These are phyloP conservation scores for Syrmaticus mikado DNA, from an alignment of 2,113 vertebrate species.

Conservation along the genomic window DNA sequence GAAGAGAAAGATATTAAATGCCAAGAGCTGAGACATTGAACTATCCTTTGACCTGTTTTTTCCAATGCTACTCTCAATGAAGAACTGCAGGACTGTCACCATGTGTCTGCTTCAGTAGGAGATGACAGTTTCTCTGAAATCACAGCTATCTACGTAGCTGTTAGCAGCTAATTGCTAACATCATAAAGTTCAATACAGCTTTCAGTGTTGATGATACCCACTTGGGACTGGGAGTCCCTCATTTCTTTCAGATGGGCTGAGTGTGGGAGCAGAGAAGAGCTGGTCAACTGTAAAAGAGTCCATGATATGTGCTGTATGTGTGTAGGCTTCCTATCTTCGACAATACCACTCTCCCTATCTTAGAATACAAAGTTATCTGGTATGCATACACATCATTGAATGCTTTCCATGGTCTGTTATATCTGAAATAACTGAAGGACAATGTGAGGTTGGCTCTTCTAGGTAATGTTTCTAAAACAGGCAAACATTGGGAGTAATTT, in stretches of 20 bases:
- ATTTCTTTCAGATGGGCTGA: background rate
- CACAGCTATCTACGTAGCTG: fast-evolving
- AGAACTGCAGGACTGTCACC: background rate
- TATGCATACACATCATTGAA: background rate
- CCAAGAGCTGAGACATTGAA: background rate
- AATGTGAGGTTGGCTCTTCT: background rate
- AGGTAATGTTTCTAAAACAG: background rate
- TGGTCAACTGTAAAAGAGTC: background rate
- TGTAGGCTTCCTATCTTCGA: background rate
- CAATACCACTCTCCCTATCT: background rate
- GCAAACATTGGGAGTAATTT: background rate
- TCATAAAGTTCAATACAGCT: background rate
- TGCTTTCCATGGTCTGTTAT: background rate
- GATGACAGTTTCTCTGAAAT: background rate
- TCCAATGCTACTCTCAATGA: background rate
- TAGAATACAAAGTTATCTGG: background rate
- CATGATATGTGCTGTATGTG: fast-evolving
- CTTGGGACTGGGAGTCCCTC: background rate
- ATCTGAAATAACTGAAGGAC: background rate
- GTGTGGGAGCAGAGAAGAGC: background rate
- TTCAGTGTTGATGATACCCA: background rate
- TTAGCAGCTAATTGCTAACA: background rate
- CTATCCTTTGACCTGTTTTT: background rate
- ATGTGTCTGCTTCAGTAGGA: background rate
- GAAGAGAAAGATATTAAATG: background rate